A percentile compares a stretch with the other conserved stretches of the same genome.
These are phyloP conservation scores for Aurelia sp. DNA, from an alignment of 30 jellyfish, hydroid and myxozoan species.

Conservation along the genomic window DNA sequence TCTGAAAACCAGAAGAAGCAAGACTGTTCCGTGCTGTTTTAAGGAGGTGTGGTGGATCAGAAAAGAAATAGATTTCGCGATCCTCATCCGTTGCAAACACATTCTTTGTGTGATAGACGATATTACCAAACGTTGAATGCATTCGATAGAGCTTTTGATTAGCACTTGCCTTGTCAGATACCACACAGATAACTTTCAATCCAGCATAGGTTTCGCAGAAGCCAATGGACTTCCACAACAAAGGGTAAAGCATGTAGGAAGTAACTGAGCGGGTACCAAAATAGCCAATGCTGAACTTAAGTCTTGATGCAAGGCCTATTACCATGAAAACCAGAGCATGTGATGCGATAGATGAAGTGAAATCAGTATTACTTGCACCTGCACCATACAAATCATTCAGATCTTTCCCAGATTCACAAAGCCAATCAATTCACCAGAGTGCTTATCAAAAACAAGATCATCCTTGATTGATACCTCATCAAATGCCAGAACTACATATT, in stretches of 20 bases:
- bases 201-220: background rate
- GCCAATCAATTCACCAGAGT: constrained; percentile 40
- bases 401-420: constrained; percentile 45
- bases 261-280: constrained; percentile 34
- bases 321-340: constrained; percentile 31
- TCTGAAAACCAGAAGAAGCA: constrained; percentile 49
- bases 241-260: background rate
- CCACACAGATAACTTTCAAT: constrained; percentile 21
- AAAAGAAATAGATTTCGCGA: background rate
- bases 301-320: background rate
- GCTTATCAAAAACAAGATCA: constrained; percentile 42
- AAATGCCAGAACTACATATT: constrained; percentile 34
- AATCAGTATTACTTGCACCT: background rate
- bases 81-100: background rate
- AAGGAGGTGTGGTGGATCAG: constrained; percentile 31
- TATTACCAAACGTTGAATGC: background rate
- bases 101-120: constrained; percentile 5
- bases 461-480: constrained; percentile 47
- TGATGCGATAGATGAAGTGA: background rate
- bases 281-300: background rate
- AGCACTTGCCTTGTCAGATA: constrained; percentile 35
- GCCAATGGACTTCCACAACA: constrained; percentile 39
- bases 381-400: background rate
- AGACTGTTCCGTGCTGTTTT: constrained; percentile 25
- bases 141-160: constrained; percentile 1